Evolutionary conservation across 2,113 vertebrate species (phyloP).

Genomic region (Phrynosoma blainvillii): DNA sequence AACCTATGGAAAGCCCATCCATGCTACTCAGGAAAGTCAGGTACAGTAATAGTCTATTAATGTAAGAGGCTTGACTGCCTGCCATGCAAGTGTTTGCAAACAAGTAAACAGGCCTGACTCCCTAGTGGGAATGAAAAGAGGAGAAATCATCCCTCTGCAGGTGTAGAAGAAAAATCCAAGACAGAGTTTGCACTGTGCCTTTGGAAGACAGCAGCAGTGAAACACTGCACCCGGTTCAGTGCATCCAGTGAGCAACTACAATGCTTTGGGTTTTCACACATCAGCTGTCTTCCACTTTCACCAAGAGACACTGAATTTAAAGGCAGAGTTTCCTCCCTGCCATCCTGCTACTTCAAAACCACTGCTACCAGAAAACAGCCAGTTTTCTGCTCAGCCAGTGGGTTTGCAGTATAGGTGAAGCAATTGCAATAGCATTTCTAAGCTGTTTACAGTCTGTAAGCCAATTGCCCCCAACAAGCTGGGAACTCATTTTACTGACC

Average conservation of each 20-base stretch:
- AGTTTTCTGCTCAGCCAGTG: too few relatives aligned
- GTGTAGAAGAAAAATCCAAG: neutral
- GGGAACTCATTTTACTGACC: too few relatives aligned
- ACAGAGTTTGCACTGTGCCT: neutral
- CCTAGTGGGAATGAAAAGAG: neutral
- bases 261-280: too few relatives aligned
- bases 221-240: too few relatives aligned
- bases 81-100: slow-evolving; percentile 44
- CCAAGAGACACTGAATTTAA: neutral
- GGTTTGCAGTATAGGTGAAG: neutral
- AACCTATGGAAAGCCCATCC: slow-evolving; percentile 75
- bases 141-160: neutral
- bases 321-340: neutral
- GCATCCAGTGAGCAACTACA: too few relatives aligned
- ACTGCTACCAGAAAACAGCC: neutral
- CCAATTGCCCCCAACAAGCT: too few relatives aligned
- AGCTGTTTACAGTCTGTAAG: too few relatives aligned
- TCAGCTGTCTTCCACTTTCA: neutral
- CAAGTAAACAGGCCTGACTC: slow-evolving; percentile 23
- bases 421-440: neutral
- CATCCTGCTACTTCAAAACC: neutral
- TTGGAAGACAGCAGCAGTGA: neutral
- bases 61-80: slow-evolving; percentile 44
- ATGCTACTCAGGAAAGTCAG: slow-evolving; percentile 63
- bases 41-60: slow-evolving; percentile 70